Base-by-base conservation (phyloP, 2,888 invertebrate genomes). In the Cantharis rustica region DNA sequence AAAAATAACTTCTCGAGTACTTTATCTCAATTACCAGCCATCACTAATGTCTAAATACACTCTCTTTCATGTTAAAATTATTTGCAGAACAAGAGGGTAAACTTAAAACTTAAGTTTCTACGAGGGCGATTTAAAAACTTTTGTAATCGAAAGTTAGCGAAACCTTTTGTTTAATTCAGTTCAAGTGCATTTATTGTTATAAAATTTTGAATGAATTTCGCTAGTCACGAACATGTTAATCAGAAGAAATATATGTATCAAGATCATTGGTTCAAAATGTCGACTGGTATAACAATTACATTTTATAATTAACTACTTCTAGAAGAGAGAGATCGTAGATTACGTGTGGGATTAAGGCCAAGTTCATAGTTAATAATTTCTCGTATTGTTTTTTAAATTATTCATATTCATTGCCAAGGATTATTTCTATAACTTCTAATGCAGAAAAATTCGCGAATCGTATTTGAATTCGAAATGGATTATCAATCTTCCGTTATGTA, bases 341-440 rank as follows among this genome's bases (percentile, higher is more conserved):
- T 69, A 47, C n/a, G 63, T 61, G 73, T 73, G 73, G 73, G 73
- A 73, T 73, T 68, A 73, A 73, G 73, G 73, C 62, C 73, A 73
- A 17, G 26, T 61, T 68, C 47, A 61, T 72, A 62, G 63, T 71
- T 20, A 26, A 17, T 61, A 66, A 71, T 47, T 66, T 20, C 17
- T 47, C 64, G 16, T 66, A 72, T 72, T 72, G 17, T 66, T 66
- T 72, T 26, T 72, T 17, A 72, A 47, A 7, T 47, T 47, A 47
- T 47, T 47, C 47, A 47, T 47, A 47, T 47, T 47, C 47, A 47
- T n/a, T 47, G 47, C 47, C 47, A 47, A 47, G 47, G 47, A 47
- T 47, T 47, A 47, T 69, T 69, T 20, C n/a, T 47, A 47, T n/a
- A 47, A n/a, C 20, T 20, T 23, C 9, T n/a, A 47, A 47, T 47